These are phyloP conservation scores for Steatocranus sp. DNA, from an alignment of 2,797 vertebrate genomes.

Conservation along the genomic window DNA sequence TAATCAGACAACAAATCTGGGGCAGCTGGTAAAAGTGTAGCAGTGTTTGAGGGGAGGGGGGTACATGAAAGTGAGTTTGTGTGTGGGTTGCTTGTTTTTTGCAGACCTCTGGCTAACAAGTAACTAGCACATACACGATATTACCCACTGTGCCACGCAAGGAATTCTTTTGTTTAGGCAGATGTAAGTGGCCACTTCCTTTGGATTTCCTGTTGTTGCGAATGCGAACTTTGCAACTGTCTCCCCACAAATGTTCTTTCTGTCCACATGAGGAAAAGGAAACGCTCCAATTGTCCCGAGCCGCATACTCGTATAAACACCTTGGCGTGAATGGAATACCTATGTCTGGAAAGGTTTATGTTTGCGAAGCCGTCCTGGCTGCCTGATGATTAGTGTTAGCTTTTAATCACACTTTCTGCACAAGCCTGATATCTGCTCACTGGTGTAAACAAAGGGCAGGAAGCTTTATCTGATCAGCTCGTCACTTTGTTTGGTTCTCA, in stretches of 20 bases:
- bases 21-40: constrained; percentile 16
- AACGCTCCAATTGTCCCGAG: constrained; percentile 53
- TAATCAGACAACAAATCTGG: constrained; percentile 46
- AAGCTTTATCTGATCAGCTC: constrained; percentile 3
- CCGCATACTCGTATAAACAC: background rate
- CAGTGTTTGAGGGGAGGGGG: background rate
- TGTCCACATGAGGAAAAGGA: constrained; percentile 62
- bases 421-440: background rate
- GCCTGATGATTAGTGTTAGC: background rate
- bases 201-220: constrained; percentile 74
- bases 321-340: constrained; percentile 35
- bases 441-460: background rate
- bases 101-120: constrained; percentile 54
- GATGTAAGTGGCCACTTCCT: constrained; percentile 65
- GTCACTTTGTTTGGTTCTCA: background rate
- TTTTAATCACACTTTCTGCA: background rate
- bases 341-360: background rate
- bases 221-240: constrained; percentile 14
- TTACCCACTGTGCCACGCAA: background rate
- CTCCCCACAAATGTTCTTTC: constrained; percentile 39
- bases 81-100: constrained; percentile 12
- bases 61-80: background rate
- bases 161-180: constrained; percentile 53
- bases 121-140: constrained; percentile 22
- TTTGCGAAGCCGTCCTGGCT: background rate